Conservation (phyloP, 2,797 vertebrate genomes). For the Neoniphon sammara region DNA sequence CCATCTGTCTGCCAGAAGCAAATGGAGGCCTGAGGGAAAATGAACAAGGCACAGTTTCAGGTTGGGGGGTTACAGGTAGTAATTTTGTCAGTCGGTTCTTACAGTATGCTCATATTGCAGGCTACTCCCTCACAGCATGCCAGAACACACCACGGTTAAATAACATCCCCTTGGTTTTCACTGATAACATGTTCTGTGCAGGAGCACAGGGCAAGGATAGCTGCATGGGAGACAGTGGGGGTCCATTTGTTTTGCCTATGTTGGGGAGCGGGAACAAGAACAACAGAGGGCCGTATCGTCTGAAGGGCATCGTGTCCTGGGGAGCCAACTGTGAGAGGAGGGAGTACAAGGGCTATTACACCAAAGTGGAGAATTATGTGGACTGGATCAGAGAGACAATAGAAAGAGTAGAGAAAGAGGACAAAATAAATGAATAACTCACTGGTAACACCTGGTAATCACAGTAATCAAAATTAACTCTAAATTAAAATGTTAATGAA, state of each 20-base stretch:
- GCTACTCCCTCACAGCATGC: slow-evolving; percentile 39
- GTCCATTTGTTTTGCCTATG: slow-evolving; percentile 81
- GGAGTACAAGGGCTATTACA: slow-evolving; percentile 87
- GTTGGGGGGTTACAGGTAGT: slow-evolving; percentile 67
- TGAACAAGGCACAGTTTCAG: slow-evolving; percentile 85
- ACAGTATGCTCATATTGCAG: slow-evolving; percentile 72
- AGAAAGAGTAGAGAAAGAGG: slow-evolving; percentile 42
- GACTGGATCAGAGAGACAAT: slow-evolving; percentile 90
- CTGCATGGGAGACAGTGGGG: slow-evolving; percentile 89
- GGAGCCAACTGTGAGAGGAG: slow-evolving; percentile 77
- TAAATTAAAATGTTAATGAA: not conserved
- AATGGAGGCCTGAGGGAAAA: slow-evolving; percentile 27
- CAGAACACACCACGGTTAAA: not conserved
- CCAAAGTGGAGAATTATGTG: slow-evolving; percentile 89
- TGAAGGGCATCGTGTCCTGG: slow-evolving; percentile 91
- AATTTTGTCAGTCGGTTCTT: fast-evolving
- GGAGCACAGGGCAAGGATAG: slow-evolving; percentile 84
- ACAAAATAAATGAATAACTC: not conserved
- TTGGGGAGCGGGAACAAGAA: slow-evolving; percentile 32
- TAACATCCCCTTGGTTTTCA: slow-evolving; percentile 60
- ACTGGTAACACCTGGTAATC: slow-evolving; percentile 6
- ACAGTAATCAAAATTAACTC: not conserved
- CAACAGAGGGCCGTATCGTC: slow-evolving; percentile 68
- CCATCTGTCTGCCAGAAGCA: slow-evolving; percentile 87
- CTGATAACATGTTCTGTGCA: slow-evolving; percentile 94